phyloP scores from a whole-genome alignment of 1,140 invertebrate species.

The Drosophila bipectinata region DNA sequence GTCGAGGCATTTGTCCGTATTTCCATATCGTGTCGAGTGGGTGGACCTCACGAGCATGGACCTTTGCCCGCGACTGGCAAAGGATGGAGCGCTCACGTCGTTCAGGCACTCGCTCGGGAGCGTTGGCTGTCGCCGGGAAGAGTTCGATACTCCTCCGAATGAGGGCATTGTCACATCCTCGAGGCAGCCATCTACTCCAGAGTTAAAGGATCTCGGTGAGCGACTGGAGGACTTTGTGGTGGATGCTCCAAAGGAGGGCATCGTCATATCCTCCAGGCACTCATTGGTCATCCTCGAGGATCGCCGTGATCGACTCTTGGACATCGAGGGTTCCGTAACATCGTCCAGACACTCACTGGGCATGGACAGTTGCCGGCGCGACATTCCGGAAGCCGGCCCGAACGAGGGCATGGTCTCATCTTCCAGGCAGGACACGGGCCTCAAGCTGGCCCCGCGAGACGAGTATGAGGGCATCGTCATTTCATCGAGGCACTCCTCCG shows the following conservation, averaged over 20 bases:
- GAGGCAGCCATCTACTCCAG: background rate
- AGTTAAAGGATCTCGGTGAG: background rate
- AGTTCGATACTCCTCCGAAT: conserved; percentile 2
- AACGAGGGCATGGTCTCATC: conserved; percentile 21
- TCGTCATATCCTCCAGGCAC: conserved; percentile 2
- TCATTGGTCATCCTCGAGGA: background rate
- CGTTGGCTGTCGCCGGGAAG: background rate
- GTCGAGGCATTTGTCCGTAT: background rate
- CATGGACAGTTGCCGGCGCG: background rate
- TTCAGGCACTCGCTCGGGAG: conserved; percentile 21
- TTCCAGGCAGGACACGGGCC: conserved; percentile 5
- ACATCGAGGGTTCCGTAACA: background rate
- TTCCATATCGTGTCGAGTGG: background rate
- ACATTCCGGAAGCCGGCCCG: background rate
- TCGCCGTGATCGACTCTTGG: background rate
- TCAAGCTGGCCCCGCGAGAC: background rate
- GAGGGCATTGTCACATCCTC: conserved; percentile 12
- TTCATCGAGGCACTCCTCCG: conserved; percentile 20
- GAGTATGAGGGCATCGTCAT: conserved; percentile 11
- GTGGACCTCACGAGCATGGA: background rate
- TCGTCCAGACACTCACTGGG: background rate
- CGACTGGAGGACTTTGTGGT: background rate
- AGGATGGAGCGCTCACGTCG: conserved; percentile 12
- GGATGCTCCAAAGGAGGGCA: background rate
- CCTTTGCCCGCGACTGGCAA: background rate